Evolutionary conservation across 2,113 vertebrate species (phyloP), one percentile per base, ranked within the genome.

Genomic region (Indri indri): DNA sequence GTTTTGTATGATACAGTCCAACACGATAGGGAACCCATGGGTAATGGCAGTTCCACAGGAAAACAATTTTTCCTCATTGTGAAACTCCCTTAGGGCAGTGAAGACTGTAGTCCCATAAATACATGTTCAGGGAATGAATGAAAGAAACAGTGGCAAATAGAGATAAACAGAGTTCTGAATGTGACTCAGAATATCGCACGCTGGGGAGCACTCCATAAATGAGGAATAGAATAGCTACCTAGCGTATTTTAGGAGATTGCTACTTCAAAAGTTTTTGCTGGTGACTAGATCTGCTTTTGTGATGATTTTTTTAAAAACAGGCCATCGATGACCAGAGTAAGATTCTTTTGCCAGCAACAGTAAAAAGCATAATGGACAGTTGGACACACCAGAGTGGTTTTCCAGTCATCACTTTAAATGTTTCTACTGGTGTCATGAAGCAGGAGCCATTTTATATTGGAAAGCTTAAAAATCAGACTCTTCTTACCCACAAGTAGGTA

Each of bases 361-460:
- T 99, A 87, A 99, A 99, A 97, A 83, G 93, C 79, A 99, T 99
- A 97, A 99, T 99, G 99, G 98, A 99, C 87, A 97, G 98, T 5
- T 99, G 99, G 99, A 99, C 98, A 34, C 97, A 98, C 83, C 98
- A 98, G 94, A 91, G 90, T 79, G 99, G 98, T 4, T 98, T 98
- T 95, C 99, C 99, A 66, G 94, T 99, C 77, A 91, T 99, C 97
- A 99, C 98, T 34, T 92, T 99, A 97, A 98, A 99, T 94, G 90
- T 98, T 63, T 98, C 98, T 37, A 98, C 98, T 20, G 99, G 99
- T 4, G 45, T 73, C 65, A 73, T 99, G 95, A 98, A 50, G 88
- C 98, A 99, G 97, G 98, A 99, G 8, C 97, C 97, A 7, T 98
- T 98, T 97, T 97, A 98, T 42, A 94, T 92, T 65, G 98, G 89